These are phyloP conservation scores for Whitmania pigra DNA, from an alignment of 1,140 invertebrate genomes.

Conservation along the genomic window DNA sequence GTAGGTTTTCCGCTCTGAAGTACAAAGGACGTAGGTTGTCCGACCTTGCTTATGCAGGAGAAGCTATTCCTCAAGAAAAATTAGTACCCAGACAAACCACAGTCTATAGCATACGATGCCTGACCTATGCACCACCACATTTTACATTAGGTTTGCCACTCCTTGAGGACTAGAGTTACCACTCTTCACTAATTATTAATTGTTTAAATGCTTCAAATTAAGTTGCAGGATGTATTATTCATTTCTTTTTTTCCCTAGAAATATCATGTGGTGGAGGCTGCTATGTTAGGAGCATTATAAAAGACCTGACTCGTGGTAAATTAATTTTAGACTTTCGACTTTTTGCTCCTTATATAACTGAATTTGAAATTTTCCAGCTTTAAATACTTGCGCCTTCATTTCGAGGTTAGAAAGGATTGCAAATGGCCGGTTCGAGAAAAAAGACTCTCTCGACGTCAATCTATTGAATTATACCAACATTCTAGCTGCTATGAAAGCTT, in stretches of 20 bases:
- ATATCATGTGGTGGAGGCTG: conserved; percentile 17
- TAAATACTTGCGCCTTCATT: background rate
- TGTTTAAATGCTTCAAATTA: too few relatives aligned
- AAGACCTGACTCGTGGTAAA: background rate
- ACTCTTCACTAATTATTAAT: background rate
- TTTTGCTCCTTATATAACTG: background rate
- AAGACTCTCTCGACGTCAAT: background rate
- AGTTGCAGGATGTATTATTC: background rate
- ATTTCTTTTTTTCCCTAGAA: background rate
- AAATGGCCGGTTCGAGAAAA: background rate
- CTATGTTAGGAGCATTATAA: conserved; percentile 14
- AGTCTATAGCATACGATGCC: conserved; percentile 3
- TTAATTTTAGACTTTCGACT: conserved; percentile 8
- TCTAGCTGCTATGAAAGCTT: background rate
- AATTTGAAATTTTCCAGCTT: background rate
- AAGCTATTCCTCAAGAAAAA: conserved; percentile 14
- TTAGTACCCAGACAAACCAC: conserved; percentile 3
- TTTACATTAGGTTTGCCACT: conserved; percentile 1
- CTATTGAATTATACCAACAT: background rate
- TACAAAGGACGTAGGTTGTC: conserved; percentile 19
- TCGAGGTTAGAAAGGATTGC: background rate
- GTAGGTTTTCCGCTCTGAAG: conserved; percentile 23
- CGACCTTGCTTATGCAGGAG: conserved; percentile 17
- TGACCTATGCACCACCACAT: background rate
- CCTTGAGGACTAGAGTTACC: background rate